A percentile compares a stretch with the other conserved stretches of the same genome.
These are phyloP conservation scores for Formica selysi DNA, from an alignment of 1,140 invertebrate genomes.

Conservation along the genomic window DNA sequence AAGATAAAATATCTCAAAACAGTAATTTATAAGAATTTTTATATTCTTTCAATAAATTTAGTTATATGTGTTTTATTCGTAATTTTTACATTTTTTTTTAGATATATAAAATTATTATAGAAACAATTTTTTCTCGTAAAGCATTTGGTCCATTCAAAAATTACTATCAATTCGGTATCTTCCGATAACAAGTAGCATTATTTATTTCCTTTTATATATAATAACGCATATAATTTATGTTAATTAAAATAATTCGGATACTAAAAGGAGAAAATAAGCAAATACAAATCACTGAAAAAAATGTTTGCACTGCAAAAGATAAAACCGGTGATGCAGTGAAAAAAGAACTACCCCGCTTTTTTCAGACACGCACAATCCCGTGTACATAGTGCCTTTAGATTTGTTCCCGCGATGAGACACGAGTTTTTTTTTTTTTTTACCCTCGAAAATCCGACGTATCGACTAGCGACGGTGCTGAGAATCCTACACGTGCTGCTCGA, in stretches of 20 bases:
- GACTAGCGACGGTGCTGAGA: constrained; percentile 71
- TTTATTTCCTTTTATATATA: neutral
- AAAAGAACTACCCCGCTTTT: constrained; percentile 29
- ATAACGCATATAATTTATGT: neutral
- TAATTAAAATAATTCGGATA: constrained; percentile 8
- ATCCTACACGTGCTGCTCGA: constrained; percentile 70
- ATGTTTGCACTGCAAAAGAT: constrained; percentile 5
- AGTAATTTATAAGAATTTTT: too few species aligned
- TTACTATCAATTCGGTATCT: neutral
- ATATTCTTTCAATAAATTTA: neutral
- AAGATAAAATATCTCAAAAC: too few species aligned
- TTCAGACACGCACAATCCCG: constrained; percentile 64
- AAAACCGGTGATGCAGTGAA: constrained; percentile 30
- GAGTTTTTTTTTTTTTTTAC: constrained; percentile 69
- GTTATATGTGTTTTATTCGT: neutral
- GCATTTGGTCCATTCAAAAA: neutral
- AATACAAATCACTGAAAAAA: constrained; percentile 18
- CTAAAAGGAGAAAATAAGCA: neutral
- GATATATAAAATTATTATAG: neutral
- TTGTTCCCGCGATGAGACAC: constrained; percentile 71
- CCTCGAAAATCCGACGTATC: constrained; percentile 72
- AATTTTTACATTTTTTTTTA: too few species aligned
- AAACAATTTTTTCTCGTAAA: too few species aligned
- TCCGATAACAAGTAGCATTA: neutral
- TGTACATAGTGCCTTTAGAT: constrained; percentile 70